phyloP scores from a whole-genome alignment of 2,888 invertebrate genomes.

The Octonoba sinensis region DNA sequence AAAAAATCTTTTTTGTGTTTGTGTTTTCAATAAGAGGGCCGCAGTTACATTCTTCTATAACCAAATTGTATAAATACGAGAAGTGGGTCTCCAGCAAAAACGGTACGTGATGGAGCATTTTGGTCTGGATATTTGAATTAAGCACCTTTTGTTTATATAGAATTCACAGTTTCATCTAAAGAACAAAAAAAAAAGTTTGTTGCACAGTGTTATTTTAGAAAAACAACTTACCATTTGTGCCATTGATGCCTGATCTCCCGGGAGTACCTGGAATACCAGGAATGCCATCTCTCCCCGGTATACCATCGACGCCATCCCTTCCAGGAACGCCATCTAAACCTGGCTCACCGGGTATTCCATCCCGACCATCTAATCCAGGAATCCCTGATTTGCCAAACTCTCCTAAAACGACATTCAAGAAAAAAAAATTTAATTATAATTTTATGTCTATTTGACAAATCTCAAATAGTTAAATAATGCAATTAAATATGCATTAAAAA shows the following conservation, averaged over 20 bases:
- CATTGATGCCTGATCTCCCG: conserved; percentile 75
- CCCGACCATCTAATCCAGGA: conserved; percentile 85
- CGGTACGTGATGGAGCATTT: too few species aligned
- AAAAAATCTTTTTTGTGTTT: too few species aligned
- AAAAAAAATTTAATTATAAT: too few species aligned
- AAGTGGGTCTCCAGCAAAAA: too few species aligned
- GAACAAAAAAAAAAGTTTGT: too few species aligned
- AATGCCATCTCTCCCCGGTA: conserved; percentile 85
- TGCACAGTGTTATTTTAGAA: too few species aligned
- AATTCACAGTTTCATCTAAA: too few species aligned
- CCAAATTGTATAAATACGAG: too few species aligned
- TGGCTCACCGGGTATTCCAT: conserved; percentile 91
- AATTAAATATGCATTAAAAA: background rate
- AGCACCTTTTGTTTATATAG: too few species aligned
- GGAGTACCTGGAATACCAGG: conserved; percentile 80
- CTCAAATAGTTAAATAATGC: background rate
- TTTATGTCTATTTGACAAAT: background rate
- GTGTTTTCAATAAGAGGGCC: too few species aligned
- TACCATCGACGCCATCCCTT: conserved; percentile 74
- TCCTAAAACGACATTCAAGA: conserved; percentile 53
- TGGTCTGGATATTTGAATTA: too few species aligned
- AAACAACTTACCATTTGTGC: conserved; percentile 76
- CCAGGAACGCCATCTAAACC: conserved; percentile 83
- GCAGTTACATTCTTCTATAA: too few species aligned
- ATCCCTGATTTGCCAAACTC: conserved; percentile 68